These are phyloP conservation scores for Nettapus auritus DNA, from an alignment of 2,113 vertebrate genomes.

Conservation along the genomic window DNA sequence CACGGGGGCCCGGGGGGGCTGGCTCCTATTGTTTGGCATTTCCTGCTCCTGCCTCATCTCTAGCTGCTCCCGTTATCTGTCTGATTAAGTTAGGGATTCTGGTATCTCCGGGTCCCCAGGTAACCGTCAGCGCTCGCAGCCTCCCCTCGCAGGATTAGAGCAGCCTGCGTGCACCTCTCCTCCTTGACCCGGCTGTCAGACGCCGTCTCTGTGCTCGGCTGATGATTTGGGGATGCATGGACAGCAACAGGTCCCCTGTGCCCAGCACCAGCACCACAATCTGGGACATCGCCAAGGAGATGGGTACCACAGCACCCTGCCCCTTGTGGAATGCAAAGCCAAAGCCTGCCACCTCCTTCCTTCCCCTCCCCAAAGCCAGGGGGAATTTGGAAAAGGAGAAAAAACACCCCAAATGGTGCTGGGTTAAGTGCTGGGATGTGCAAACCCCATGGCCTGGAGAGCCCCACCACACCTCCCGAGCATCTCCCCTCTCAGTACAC, in stretches of 20 bases:
- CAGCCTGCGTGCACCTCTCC: conserved; percentile 36
- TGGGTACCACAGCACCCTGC: rapidly evolving
- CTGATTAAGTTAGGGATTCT: conserved; percentile 80
- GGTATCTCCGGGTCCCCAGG: conserved; percentile 68
- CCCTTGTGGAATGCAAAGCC: not conserved
- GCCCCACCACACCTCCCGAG: not conserved
- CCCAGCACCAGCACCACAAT: not conserved
- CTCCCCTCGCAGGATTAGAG: conserved; percentile 36
- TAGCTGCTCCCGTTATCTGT: conserved; percentile 68
- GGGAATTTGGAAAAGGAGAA: rapidly evolving
- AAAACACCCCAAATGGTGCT: not conserved
- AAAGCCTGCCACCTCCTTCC: not conserved
- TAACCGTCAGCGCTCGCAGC: conserved; percentile 40
- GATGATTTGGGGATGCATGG: conserved; percentile 6
- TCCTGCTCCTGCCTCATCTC: conserved; percentile 62
- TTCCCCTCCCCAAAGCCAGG: rapidly evolving
- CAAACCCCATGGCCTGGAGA: rapidly evolving
- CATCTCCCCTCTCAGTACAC: not conserved
- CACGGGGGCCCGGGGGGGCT: conserved; percentile 53
- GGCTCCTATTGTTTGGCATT: conserved; percentile 60
- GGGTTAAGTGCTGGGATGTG: rapidly evolving
- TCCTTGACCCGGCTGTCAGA: conserved; percentile 63
- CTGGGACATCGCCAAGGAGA: not conserved
- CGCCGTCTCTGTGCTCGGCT: not conserved
- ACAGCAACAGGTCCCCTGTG: not conserved